Percentiles rank a stretch among this genome's conserved stretches.
phyloP scores from a whole-genome alignment of 2,888 invertebrate species.

The Phragmatobia fuliginosa region DNA sequence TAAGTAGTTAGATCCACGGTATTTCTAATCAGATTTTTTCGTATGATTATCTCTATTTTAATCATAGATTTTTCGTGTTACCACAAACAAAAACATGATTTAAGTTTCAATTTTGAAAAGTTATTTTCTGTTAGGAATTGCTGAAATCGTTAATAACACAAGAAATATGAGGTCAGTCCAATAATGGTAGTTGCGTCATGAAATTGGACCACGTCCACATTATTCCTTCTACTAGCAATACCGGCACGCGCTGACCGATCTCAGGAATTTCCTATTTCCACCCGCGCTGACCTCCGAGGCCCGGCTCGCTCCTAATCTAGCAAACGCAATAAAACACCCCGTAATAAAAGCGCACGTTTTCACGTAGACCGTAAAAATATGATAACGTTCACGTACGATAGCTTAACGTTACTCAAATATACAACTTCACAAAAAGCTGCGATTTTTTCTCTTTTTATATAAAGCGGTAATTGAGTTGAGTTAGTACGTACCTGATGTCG shows the following conservation, averaged over 20 bases:
- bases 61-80: neutral
- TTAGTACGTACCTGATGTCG: constrained; percentile 1
- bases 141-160: neutral
- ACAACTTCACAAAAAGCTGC: constrained; percentile 41
- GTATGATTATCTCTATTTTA: neutral
- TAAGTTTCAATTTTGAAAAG: neutral
- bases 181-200: constrained; percentile 22
- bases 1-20: too few species aligned
- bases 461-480: constrained; percentile 15
- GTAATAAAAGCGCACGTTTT: constrained; percentile 83
- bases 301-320: constrained; percentile 75
- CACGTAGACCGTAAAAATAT: constrained; percentile 85
- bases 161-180: neutral
- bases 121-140: neutral
- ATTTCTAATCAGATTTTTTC: neutral
- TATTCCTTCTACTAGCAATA: constrained; percentile 42
- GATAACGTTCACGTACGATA: constrained; percentile 81
- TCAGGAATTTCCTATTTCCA: constrained; percentile 66
- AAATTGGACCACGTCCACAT: constrained; percentile 43
- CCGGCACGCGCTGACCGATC: constrained; percentile 49
- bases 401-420: constrained; percentile 38
- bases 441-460: constrained; percentile 29
- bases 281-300: constrained; percentile 56
- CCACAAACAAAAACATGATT: neutral
- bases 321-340: constrained; percentile 79